Conservation (phyloP, 2,113 vertebrate species). For the Heterotilapia buettikoferi region DNA sequence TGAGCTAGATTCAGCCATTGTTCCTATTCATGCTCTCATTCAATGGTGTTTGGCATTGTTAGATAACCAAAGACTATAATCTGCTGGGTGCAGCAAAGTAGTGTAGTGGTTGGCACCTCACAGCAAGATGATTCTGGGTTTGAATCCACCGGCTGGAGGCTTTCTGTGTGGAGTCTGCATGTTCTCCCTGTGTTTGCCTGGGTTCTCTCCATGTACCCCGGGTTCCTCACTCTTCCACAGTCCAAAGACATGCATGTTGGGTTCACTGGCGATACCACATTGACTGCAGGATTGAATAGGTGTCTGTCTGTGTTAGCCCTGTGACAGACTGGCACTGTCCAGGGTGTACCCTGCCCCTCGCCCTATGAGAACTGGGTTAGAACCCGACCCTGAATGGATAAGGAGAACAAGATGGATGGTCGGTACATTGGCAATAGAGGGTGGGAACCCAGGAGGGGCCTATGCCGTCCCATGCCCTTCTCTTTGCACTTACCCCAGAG, state of each 20-base stretch:
- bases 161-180: background rate
- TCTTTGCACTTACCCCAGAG: background rate
- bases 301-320: background rate
- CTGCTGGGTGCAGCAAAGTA: background rate
- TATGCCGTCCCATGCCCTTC: background rate
- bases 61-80: background rate
- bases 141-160: background rate
- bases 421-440: background rate
- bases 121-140: background rate
- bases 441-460: background rate
- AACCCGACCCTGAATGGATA: background rate
- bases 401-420: background rate
- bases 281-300: background rate
- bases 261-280: background rate
- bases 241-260: background rate
- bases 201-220: background rate
- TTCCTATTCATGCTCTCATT: background rate
- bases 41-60: background rate
- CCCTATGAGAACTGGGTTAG: background rate
- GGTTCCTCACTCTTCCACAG: background rate
- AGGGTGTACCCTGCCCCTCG: background rate
- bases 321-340: background rate
- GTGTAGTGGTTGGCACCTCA: background rate
- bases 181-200: background rate
- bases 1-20: background rate